Evolutionary conservation across 2,797 vertebrate genomes (phyloP), one percentile per base, ranked within the genome.

Genomic region (Heliangelus exortis): DNA sequence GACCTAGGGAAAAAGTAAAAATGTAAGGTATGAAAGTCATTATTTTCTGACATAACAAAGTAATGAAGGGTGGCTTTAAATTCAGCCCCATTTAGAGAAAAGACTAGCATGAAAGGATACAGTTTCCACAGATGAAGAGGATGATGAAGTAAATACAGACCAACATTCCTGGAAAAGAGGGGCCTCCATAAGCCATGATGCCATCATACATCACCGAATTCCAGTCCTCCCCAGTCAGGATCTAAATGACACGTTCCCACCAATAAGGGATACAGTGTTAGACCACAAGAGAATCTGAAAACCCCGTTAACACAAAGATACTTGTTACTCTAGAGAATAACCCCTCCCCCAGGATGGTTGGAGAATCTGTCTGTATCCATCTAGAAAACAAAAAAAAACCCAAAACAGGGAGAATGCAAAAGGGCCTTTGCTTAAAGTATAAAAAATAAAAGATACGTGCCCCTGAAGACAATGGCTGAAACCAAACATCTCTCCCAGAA

Each of bases 131-230:
- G 98, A 99, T 99, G 98, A 99, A 99, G 97, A 99, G 99, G 98
- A 99, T 99, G 98, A 99, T 99, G 98, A 99, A 99, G 98, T 99
- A 99, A 97, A 99, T 99, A 98, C 99, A 99, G 98, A 99, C 99
- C 93, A 99, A 98, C 99, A 99, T 99, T 97, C 99, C 99, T 78
- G 99, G 99, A 98, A 99, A 99, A 93, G 99, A 99, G 50, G 99
- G 99, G 62, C 99, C 99, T 76, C 99, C 99, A 51, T 99, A 99
- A 43, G 99, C 99, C 99, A 99, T 99, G 97, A 99, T 99, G 84
- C 99, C 99, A 95, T 99, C 99, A 96, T 99, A 99, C 99, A 99
- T 99, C 96, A 99, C 99, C 78, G 99, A 99, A 98, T 99, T 99
- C 99, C 99, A 99, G 98, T 99, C 99, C 97, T 99, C 99, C 97